A percentile compares a stretch with the other conserved stretches of the same genome.
Conservation (phyloP, 2,113 vertebrate genomes). For the Micromys minutus region DNA sequence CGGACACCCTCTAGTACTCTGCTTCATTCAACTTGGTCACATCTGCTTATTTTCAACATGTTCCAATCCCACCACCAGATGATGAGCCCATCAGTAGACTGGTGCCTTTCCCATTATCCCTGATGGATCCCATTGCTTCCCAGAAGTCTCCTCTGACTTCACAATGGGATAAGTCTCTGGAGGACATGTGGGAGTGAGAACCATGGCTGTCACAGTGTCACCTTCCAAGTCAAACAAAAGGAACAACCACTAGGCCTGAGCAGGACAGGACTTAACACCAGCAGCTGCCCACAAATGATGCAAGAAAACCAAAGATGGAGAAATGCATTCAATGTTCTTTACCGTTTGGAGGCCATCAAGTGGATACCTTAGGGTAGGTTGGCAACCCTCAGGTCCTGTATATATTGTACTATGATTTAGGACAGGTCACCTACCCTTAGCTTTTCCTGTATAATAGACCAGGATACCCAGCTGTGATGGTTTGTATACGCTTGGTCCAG, state of each 20-base stretch:
- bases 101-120: background rate
- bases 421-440: too few relatives aligned
- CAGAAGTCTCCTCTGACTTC: too few relatives aligned
- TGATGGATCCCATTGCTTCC: background rate
- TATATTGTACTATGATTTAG: background rate
- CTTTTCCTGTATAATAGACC: too few relatives aligned
- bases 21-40: too few relatives aligned
- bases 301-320: background rate
- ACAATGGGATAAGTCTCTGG: background rate
- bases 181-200: background rate
- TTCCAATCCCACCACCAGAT: background rate
- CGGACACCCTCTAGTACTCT: background rate
- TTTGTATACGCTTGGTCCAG: too few relatives aligned
- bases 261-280: too few relatives aligned
- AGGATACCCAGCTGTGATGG: too few relatives aligned
- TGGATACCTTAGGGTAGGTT: fast-evolving
- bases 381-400: fast-evolving
- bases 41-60: background rate
- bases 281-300: too few relatives aligned
- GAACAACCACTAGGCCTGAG: fast-evolving
- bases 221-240: background rate
- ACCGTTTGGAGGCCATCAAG: background rate
- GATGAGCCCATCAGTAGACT: background rate
- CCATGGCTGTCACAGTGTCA: too few relatives aligned
- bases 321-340: background rate